Evolutionary conservation across 2,113 vertebrate genomes (phyloP).

Genomic region (Cebus imitator): DNA sequence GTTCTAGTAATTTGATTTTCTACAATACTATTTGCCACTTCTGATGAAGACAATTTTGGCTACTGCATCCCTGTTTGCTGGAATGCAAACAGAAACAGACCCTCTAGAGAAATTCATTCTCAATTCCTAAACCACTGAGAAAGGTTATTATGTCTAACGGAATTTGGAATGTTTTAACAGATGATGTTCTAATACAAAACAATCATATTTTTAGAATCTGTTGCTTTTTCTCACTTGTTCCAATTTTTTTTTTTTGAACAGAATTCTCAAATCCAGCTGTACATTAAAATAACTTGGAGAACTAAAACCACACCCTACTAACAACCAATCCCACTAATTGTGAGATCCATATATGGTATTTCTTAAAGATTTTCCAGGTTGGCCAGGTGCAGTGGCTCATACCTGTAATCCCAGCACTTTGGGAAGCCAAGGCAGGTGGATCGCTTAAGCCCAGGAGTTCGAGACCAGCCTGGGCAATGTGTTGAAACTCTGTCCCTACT

Average conservation of each 20-base stretch:
- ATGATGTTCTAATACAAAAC: not conserved
- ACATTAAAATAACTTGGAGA: not conserved
- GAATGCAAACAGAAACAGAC: not conserved
- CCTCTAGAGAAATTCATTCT: not conserved
- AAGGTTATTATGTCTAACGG: not conserved
- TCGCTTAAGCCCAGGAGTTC: not conserved
- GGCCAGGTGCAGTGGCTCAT: not conserved
- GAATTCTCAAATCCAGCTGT: not conserved
- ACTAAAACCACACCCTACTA: not conserved
- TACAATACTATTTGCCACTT: not conserved
- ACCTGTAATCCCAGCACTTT: not conserved
- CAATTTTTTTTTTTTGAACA: not conserved
- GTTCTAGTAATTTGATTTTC: not conserved
- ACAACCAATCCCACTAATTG: not conserved
- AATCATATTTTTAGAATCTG: not conserved
- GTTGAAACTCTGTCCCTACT: not conserved
- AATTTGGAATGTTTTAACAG: not conserved
- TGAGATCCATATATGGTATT: not conserved
- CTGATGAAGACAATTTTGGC: not conserved
- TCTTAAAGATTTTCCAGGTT: not conserved
- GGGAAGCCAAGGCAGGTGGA: not conserved
- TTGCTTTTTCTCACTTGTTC: not conserved
- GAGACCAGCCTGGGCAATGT: not conserved
- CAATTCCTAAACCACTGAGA: not conserved
- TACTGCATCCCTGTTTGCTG: not conserved